Evolutionary conservation across 2,888 invertebrate genomes (phyloP).

Genomic region (Parascotia fuliginaria): DNA sequence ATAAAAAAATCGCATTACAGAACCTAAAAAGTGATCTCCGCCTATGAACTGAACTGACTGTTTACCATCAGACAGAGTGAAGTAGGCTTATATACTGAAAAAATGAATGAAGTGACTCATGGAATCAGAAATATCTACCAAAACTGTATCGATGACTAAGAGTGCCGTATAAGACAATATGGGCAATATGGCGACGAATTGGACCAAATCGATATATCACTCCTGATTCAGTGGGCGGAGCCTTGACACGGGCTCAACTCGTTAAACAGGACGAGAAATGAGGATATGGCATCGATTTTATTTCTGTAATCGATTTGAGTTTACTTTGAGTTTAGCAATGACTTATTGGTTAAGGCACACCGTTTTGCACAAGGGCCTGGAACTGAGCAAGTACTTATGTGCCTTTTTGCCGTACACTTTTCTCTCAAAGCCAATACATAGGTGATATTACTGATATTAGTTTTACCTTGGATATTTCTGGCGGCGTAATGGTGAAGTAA

Average conservation of each 20-base stretch:
- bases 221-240: conserved; percentile 40
- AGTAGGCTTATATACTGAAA: not conserved
- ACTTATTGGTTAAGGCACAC: too few species aligned
- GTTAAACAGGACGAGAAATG: conserved; percentile 35
- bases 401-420: too few species aligned
- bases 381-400: too few species aligned
- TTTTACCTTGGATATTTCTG: too few species aligned
- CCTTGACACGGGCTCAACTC: conserved; percentile 42
- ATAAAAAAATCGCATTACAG: too few species aligned
- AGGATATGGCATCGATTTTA: conserved; percentile 20
- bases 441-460: too few species aligned
- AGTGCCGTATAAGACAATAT: conserved; percentile 37
- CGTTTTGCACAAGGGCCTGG: too few species aligned
- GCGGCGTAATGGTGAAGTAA: too few species aligned
- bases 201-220: conserved; percentile 43
- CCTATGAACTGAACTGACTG: too few species aligned
- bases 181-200: conserved; percentile 41
- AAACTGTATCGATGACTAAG: conserved; percentile 35
- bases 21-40: too few species aligned
- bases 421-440: too few species aligned
- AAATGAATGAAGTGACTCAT: not conserved
- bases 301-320: conserved; percentile 8
- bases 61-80: not conserved
- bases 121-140: conserved; percentile 1
- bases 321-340: too few species aligned